Percentiles rank a stretch among this genome's conserved stretches.
phyloP scores from a whole-genome alignment of 37 sponge, comb jelly and placozoan genomes.

The Oopsacas minuta region DNA sequence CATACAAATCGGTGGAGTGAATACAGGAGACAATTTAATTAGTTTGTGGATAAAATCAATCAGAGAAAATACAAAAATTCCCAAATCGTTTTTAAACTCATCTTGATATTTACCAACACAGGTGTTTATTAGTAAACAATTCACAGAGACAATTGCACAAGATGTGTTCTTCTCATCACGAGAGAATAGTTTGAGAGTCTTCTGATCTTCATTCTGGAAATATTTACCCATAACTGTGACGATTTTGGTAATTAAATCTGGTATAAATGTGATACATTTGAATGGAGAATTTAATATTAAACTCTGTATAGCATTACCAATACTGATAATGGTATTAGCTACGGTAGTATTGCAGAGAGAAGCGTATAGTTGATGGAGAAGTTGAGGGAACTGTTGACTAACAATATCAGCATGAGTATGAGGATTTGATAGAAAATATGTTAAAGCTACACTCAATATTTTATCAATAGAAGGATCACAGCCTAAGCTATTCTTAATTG shows the following conservation, averaged over 20 bases:
- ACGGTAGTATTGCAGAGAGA: background rate
- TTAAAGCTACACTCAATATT: background rate
- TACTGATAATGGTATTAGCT: background rate
- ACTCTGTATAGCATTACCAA: slow-evolving; percentile 2
- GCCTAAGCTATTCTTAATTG: background rate
- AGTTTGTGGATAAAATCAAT: background rate
- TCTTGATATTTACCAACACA: background rate
- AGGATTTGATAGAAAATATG: background rate
- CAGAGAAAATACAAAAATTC: background rate
- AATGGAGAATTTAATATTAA: background rate
- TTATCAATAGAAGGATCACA: slow-evolving; percentile 16
- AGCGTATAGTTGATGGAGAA: background rate
- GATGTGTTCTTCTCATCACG: background rate
- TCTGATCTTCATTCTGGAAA: slow-evolving; percentile 1
- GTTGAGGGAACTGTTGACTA: background rate
- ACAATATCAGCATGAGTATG: background rate
- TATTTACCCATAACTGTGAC: background rate
- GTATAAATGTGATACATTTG: background rate
- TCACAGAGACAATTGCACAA: background rate
- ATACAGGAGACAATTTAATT: background rate
- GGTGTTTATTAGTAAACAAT: background rate
- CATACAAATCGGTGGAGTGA: background rate
- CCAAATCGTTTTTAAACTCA: background rate
- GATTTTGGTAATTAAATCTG: slow-evolving; percentile 5
- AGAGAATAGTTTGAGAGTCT: background rate